A percentile compares a stretch with the other conserved stretches of the same genome.
These are phyloP conservation scores for Seriola aureovittata DNA, from an alignment of 2,113 vertebrate species.

Conservation along the genomic window DNA sequence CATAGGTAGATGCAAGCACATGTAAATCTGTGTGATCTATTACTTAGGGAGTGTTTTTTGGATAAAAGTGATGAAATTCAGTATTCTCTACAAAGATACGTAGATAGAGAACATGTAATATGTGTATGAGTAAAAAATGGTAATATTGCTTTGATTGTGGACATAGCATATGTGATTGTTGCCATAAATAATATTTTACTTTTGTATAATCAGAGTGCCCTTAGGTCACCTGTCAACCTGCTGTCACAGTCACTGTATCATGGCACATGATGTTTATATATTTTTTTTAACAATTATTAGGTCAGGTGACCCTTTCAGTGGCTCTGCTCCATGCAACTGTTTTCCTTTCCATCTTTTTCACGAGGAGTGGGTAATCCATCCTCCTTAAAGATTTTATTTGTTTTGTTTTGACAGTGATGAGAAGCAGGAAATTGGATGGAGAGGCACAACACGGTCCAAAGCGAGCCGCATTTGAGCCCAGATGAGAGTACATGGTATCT, in stretches of 20 bases:
- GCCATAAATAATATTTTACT: not conserved
- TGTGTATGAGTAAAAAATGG: not conserved
- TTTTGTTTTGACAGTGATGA: conserved; percentile 59
- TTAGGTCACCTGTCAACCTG: not conserved
- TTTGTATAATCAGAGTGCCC: not conserved
- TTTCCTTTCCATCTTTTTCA: conserved; percentile 12
- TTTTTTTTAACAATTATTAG: not conserved
- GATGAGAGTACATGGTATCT: conserved; percentile 42
- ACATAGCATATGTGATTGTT: not conserved
- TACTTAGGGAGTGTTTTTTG: not conserved
- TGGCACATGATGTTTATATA: not conserved
- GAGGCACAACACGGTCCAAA: conserved; percentile 14
- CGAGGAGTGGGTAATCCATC: conserved; percentile 42
- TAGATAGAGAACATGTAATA: no score
- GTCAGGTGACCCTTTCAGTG: conserved; percentile 3
- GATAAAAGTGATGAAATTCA: not conserved
- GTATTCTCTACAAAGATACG: not conserved
- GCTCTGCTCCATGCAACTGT: not conserved
- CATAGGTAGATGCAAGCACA: not conserved
- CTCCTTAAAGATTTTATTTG: conserved; percentile 57
- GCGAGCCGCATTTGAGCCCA: conserved; percentile 32
- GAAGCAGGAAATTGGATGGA: conserved; percentile 62
- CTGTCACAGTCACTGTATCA: not conserved
- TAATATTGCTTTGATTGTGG: not conserved
- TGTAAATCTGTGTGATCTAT: not conserved